A percentile compares a stretch with the other conserved stretches of the same genome.
Evolutionary conservation across 53 echinoderm and acorn worm species (phyloP).

Genomic region (Pentamera pediparva): DNA sequence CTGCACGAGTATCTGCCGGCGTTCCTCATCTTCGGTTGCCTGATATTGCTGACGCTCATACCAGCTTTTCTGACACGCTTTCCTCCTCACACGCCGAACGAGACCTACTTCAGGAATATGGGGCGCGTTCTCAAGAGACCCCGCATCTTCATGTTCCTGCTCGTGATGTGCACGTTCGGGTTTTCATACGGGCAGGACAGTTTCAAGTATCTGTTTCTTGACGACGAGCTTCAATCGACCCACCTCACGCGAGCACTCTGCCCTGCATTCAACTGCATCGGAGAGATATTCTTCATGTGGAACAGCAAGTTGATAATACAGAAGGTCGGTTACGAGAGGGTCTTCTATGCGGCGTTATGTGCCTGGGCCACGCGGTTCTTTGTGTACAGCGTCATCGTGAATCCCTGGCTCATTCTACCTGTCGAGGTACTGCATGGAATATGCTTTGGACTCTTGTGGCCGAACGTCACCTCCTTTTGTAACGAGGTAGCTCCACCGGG

Average conservation of each 20-base stretch:
- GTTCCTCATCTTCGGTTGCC: conserved; percentile 36
- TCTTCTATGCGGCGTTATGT: conserved; percentile 45
- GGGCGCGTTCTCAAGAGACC: conserved; percentile 42
- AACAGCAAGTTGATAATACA: conserved; percentile 32
- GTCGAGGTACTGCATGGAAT: conserved; percentile 80
- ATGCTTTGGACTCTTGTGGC: conserved; percentile 74
- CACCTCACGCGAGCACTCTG: conserved; percentile 35
- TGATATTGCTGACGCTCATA: conserved; percentile 36
- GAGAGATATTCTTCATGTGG: conserved; percentile 43
- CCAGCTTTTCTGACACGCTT: conserved; percentile 37
- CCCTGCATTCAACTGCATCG: conserved; percentile 35
- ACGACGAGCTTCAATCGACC: conserved; percentile 27
- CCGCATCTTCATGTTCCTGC: conserved; percentile 47
- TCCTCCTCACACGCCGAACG: conserved; percentile 42
- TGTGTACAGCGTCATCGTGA: conserved; percentile 61
- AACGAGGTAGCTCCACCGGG: conserved; percentile 68
- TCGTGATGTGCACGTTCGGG: conserved; percentile 40
- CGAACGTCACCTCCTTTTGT: conserved; percentile 67
- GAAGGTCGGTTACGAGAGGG: conserved; percentile 31
- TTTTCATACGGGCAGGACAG: conserved; percentile 43
- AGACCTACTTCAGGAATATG: conserved; percentile 38
- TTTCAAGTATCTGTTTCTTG: conserved; percentile 39
- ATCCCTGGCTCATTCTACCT: conserved; percentile 76
- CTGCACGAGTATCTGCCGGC: conserved; percentile 36
- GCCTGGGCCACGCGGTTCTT: conserved; percentile 69